A percentile compares a stretch with the other conserved stretches of the same genome.
phyloP scores from a whole-genome alignment of 2,113 vertebrate genomes.

The Typhlomys cinereus region DNA sequence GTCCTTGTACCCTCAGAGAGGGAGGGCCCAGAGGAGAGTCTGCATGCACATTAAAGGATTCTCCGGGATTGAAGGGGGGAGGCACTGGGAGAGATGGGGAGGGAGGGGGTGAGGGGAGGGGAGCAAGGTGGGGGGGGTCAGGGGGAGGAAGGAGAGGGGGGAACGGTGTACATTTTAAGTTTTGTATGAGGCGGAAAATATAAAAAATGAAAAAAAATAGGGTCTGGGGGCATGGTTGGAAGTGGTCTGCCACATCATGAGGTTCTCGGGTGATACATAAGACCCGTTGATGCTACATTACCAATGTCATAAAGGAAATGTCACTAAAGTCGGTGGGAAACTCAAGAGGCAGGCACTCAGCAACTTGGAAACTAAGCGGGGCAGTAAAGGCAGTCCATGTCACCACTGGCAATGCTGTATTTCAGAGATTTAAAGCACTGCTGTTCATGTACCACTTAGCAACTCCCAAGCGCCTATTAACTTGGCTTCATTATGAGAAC shows the following conservation, averaged over 20 bases:
- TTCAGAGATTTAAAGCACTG: neutral
- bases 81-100: too few relatives aligned
- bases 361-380: neutral
- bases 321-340: neutral
- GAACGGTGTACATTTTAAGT: too few relatives aligned
- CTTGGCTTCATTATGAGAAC: conserved; percentile 79
- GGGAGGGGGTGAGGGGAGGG: too few relatives aligned
- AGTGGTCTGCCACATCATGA: neutral
- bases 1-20: too few relatives aligned
- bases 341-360: neutral
- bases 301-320: neutral
- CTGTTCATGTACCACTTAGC: conserved; percentile 1
- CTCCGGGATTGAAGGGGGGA: too few relatives aligned
- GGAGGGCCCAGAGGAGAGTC: too few relatives aligned
- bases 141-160: too few relatives aligned
- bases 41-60: too few relatives aligned
- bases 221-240: too few relatives aligned
- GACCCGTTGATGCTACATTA: neutral
- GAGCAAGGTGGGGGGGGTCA: too few relatives aligned
- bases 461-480: conserved; percentile 74
- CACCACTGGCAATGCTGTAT: neutral
- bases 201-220: too few relatives aligned
- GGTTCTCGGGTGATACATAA: neutral
- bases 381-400: conserved; percentile 2
- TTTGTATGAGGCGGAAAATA: too few relatives aligned